Base-by-base conservation (phyloP, 2,797 vertebrate genomes). In the Cirrhinus molitorella region DNA sequence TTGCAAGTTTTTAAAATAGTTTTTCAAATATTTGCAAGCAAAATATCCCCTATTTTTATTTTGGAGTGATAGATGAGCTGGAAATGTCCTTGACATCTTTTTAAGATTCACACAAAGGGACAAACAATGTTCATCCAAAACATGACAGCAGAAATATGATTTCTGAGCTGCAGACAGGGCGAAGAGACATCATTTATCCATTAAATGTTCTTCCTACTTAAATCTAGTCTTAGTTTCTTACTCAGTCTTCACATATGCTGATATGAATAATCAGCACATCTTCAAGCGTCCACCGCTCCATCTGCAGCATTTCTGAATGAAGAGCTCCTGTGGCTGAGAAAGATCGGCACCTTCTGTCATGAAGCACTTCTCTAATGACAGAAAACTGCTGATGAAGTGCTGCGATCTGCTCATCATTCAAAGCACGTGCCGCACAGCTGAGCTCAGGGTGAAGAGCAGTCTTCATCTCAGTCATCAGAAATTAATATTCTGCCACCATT, bases 391-490 rank as follows among this genome's bases (percentile, higher is more conserved):
- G 80, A 87, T 81, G 25, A 40, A 79, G 82, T 86, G 72, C 82
- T 85, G 51, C 16, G 84, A 86, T 63, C 77, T 79, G 28, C 65
- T 88, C 81, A 31, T 79, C 79, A 86, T 88, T 88, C 84, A 25
- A 3, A 43, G 77, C 85, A 75, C 45, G 21, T 59, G 3, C 40
- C n/a, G 9, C 19, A 55, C 34, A 80, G 65, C 65, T 70, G 65
- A 80, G 23, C 23, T 78, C 21, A 68, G 34, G 63, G 45, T 43
- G 78, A 71, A 47, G 40, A n/a, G 23, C 28, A 23, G 23, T 45
- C 43, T 4, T 71, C 43, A 23, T 71, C 68, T 49, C 68, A 28
- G n/a, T 71, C 14, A 0, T 71, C 37, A 40, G 37, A 40, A 34
- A 75, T 4, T 0, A 40, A 59, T 3, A 37, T 51, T n/a, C 25